Evolutionary conservation across 1,140 invertebrate species (phyloP), one percentile per base, ranked within the genome.

Genomic region (Heliconius hermathena): DNA sequence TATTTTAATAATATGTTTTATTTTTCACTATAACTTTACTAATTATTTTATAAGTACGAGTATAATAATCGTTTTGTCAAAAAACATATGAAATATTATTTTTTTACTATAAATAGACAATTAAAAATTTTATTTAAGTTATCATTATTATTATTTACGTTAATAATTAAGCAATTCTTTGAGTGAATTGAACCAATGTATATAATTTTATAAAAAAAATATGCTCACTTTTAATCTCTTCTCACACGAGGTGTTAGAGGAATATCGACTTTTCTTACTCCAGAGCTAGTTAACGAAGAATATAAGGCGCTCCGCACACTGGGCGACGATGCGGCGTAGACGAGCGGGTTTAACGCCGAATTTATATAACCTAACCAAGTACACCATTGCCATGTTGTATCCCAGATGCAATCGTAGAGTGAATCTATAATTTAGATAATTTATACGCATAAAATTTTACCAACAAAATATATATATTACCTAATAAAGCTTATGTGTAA

Each of bases 361-460:
- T 97, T 97, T 79, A 96, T 95, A 90, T 97, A 97, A 3, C 97
- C 97, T 16, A 97, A 93, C 97, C 97, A 97, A 46, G 90, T 90
- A 54, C 89, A 89, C 88, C 87, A 89, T 36, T 83, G 83, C 87
- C 88, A 91, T 0, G 83, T 77, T 2, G 73, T 46, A 16, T 87
- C 86, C 9, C 54, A 75, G 0, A 92, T 85, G 46, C 89, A 90
- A 38, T 90, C 80, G 81, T 83, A 90, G 0, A 92, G 52, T 4
- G 90, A 87, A 84, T 92, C 89, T 92, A 66, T 6, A 82, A 76
- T 86, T 18, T 52, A 16, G 5, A 49, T 20, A 49, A 49, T 4
- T 49, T 49, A 16, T 49, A 41, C 46, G 20, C 5, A 20, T 5
- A 2, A 2, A 52, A 52, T 16, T 46, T 46, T 41, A 46, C 41